phyloP scores from a whole-genome alignment of 2,888 invertebrate genomes.

The Dione juno region DNA sequence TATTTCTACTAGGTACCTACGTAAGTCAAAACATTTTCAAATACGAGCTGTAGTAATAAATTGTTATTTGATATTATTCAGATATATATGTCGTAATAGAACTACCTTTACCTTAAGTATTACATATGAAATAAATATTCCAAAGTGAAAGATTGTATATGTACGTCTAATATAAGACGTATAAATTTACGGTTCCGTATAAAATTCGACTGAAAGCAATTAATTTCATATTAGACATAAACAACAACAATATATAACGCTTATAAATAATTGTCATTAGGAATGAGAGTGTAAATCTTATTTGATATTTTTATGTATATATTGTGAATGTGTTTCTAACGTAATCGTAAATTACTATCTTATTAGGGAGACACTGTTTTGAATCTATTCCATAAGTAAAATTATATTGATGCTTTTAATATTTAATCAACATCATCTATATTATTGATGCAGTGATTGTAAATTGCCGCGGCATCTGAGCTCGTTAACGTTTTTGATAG shows the following conservation, averaged over 20 bases:
- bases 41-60: slow-evolving; percentile 46
- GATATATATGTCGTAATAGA: slow-evolving; percentile 43
- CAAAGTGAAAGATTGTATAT: slow-evolving; percentile 11
- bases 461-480: slow-evolving; percentile 76
- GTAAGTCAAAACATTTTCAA: slow-evolving; percentile 34
- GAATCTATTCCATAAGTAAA: slow-evolving; percentile 57
- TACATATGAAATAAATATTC: slow-evolving; percentile 24
- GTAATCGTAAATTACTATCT: slow-evolving; percentile 31
- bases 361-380: slow-evolving; percentile 51
- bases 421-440: slow-evolving; percentile 73
- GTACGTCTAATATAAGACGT: not conserved
- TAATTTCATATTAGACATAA: slow-evolving; percentile 15
- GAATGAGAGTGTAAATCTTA: slow-evolving; percentile 23
- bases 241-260: slow-evolving; percentile 17
- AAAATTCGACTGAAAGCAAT: not conserved
- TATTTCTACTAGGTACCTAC: slow-evolving; percentile 27
- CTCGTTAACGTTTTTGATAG: slow-evolving; percentile 83
- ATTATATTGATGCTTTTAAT: slow-evolving; percentile 57
- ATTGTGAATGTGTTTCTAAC: not conserved
- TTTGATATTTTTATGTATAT: slow-evolving; percentile 19
- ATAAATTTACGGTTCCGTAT: slow-evolving; percentile 11
- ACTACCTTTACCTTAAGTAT: slow-evolving; percentile 30
- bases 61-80: slow-evolving; percentile 45
- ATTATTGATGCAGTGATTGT: slow-evolving; percentile 77
- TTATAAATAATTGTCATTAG: slow-evolving; percentile 15